Evolutionary conservation across 2,113 vertebrate genomes (phyloP).

Genomic region (Kryptolebias marmoratus): DNA sequence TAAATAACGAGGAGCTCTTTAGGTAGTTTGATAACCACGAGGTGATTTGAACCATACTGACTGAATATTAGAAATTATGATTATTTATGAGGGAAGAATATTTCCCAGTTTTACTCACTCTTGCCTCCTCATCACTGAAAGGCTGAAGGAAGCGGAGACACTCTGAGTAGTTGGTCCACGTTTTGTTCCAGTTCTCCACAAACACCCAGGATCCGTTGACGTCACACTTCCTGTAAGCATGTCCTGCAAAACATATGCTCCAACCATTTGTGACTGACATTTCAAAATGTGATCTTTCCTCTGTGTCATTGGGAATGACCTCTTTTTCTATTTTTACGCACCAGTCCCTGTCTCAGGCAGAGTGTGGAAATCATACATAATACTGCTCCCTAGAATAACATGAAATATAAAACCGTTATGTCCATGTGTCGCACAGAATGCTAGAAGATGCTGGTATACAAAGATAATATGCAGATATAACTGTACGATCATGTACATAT

Average conservation of each 20-base stretch:
- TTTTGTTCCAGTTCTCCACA: slow-evolving; percentile 84
- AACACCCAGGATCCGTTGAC: slow-evolving; percentile 86
- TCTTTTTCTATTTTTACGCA: neutral
- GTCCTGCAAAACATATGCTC: slow-evolving; percentile 59
- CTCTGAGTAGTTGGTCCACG: slow-evolving; percentile 89
- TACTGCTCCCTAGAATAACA: too few relatives aligned
- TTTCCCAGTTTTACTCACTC: slow-evolving; percentile 60
- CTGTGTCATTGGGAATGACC: too few relatives aligned
- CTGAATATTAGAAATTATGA: too few relatives aligned
- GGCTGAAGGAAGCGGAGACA: slow-evolving; percentile 84
- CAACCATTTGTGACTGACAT: neutral
- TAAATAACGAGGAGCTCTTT: neutral
- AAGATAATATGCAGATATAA: too few relatives aligned
- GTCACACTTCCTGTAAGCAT: slow-evolving; percentile 86
- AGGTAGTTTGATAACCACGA: neutral
- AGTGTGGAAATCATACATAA: neutral
- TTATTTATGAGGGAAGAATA: neutral
- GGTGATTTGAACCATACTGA: too few relatives aligned
- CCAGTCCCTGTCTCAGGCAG: neutral
- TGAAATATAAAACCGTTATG: too few relatives aligned
- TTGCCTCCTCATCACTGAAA: slow-evolving; percentile 58
- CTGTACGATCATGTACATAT: too few relatives aligned
- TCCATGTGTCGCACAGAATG: too few relatives aligned
- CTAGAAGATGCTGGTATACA: too few relatives aligned
- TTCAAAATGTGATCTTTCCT: neutral